Base-by-base conservation (phyloP, 2,113 vertebrate genomes). In the Theristicus caerulescens region DNA sequence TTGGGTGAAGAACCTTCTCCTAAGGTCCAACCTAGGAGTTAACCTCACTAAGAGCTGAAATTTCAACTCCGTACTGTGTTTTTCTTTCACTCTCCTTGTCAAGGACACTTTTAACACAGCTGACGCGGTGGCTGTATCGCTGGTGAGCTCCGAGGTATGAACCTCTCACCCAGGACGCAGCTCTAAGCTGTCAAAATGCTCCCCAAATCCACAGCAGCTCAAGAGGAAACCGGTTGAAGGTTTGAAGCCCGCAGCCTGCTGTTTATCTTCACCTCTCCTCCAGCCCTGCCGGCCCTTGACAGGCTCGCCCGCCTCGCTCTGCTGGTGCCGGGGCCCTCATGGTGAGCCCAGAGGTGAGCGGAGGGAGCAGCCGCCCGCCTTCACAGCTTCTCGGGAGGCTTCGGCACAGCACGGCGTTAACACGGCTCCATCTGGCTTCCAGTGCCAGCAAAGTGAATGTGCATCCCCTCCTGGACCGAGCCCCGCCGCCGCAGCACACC, bases 321-420 rank as follows among this genome's bases (percentile, higher is more conserved):
- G 18, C 26, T 25, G 5, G 10, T 10, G 2, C 31, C 34, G 32
- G 0, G 16, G n/a, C 8, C 32, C 66, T 5, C 17, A 0, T 0
- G 12, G 72, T 1, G 2, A 31, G 27, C 34, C 58, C 36, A 2
- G 64, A 16, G 34, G 2, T 1, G 38, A 7, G 59, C 36, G 0
- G 58, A 12, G 26, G 13, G 18, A 64, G 32, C 46, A 1, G 64
- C 38, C 18, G 1, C 51, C 58, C 6, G 1, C 42, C 42, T 13
- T 13, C 15, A 8, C 21, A 2, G 8, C 38, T 38, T 38, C 38
- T 38, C 38, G 38, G 38, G 31, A 27, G 36, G 21, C 46, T 31
- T 31, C 1, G 13, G 46, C 9, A 18, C 21, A 7, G 71, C 49
- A 0, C 59, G 3, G 59, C 19, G 0, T 27, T 13, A 2, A 27